Base-by-base conservation (phyloP, 2,113 vertebrate genomes). In the Ptilorrhoa leucosticta region DNA sequence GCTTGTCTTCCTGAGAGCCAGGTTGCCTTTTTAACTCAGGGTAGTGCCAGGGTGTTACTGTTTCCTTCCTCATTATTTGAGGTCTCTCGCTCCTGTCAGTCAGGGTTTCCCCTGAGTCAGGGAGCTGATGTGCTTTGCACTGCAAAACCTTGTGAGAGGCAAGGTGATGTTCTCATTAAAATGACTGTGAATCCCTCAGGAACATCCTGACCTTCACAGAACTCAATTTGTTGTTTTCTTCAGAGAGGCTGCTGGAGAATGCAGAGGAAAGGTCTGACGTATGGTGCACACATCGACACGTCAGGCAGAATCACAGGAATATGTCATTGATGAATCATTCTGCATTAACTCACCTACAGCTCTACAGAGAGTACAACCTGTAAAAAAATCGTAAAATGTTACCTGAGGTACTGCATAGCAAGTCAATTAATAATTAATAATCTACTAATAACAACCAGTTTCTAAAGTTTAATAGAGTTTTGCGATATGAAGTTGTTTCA, bases 211-310 rank as follows among this genome's bases (percentile, higher is more conserved):
- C 73, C 61, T 84, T 90, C 54, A 76, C 20, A 70, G 84, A 58
- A 27, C 37, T 81, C 51, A 26, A 0, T 81, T 75, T 87, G 30
- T 50, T 83, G 37, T 79, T 91, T 84, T 89, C 75, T 63, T 83
- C 45, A 48, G 51, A 60, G 50, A 47, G 20, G 20, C 28, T 0
- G 0, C 69, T 39, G 71, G 26, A 66, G 71, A 73, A 28, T 0
- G 0, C 0, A 0, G 64, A 72, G 37, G 47, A 83, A 77, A 63
- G 19, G 26, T 60, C 45, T 71, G n/a, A n/a, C 2, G 3, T 26
- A 15, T 0, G 0, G 50, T 8, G 11, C 28, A 27, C 54, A 47
- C 40, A 4, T 44, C 66, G 71, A 42, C 64, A 63, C 1, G 0
- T 23, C 0, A 0, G 47, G 61, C 47, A 66, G 40, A 68, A 40